Evolutionary conservation across 92 coral and sea anemone species (phyloP).

Genomic region (Chrysogorgia sp.): DNA sequence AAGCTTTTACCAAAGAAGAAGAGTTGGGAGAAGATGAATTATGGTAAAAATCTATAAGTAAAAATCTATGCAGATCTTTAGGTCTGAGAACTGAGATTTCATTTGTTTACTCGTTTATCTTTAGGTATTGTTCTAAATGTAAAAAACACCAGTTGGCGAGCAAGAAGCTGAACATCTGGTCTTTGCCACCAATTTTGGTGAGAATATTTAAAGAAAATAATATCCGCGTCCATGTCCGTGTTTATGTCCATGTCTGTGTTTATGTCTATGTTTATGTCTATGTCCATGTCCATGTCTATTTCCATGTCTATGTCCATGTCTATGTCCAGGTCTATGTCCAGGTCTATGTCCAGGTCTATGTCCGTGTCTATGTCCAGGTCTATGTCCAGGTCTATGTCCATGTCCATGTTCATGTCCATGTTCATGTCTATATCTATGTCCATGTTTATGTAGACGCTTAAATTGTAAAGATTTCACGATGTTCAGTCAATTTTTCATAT

Average conservation of each 20-base stretch:
- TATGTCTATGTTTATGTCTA: too few relatives aligned
- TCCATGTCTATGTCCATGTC: too few relatives aligned
- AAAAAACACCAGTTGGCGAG: constrained; percentile 89
- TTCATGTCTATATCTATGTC: too few relatives aligned
- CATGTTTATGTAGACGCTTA: background rate
- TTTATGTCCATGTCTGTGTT: too few relatives aligned
- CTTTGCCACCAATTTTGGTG: constrained; percentile 94
- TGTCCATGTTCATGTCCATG: too few relatives aligned
- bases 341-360: too few relatives aligned
- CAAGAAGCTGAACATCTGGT: constrained; percentile 96
- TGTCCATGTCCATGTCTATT: too few relatives aligned
- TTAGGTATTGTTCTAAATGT: constrained; percentile 94
- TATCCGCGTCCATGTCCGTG: too few relatives aligned
- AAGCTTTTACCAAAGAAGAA: constrained; percentile 94
- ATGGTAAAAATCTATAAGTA: constrained; percentile 55
- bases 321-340: too few relatives aligned
- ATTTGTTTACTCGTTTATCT: background rate
- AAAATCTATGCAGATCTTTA: background rate
- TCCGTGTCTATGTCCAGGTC: too few relatives aligned
- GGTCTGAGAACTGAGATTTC: background rate
- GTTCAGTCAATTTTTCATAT: background rate
- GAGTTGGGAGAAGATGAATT: constrained; percentile 97
- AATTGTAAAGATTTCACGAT: background rate
- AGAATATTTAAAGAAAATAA: constrained; percentile 6
- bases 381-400: too few relatives aligned